Conservation (phyloP, 2,888 invertebrate genomes). For the Drosophila emarginata region DNA sequence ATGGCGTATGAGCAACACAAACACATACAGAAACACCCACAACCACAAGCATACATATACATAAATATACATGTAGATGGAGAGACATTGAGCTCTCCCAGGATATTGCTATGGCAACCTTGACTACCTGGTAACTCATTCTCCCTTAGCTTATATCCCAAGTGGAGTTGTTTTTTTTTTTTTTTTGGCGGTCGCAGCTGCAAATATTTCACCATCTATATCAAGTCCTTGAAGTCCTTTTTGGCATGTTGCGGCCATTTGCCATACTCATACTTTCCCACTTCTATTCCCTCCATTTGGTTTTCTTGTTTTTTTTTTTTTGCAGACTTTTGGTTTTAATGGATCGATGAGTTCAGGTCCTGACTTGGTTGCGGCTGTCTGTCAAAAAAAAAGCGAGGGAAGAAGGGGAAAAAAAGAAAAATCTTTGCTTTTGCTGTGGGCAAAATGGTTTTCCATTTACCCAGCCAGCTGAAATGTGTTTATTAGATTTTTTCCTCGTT, state of each 20-base stretch:
- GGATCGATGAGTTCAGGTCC: slow-evolving; percentile 67
- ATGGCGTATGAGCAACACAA: slow-evolving; percentile 66
- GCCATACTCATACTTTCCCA: slow-evolving; percentile 22
- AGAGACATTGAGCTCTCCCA: slow-evolving; percentile 50
- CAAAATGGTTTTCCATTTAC: slow-evolving; percentile 11
- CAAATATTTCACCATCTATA: slow-evolving; percentile 40
- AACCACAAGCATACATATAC: neutral
- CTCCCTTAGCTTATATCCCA: slow-evolving; percentile 61
- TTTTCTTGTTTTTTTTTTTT: slow-evolving; percentile 63
- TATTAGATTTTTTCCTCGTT: slow-evolving; percentile 61
- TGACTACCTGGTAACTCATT: slow-evolving; percentile 72
- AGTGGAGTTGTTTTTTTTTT: slow-evolving; percentile 15
- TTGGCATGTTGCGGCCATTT: slow-evolving; percentile 38
- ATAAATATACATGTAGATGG: slow-evolving; percentile 8
- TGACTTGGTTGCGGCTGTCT: slow-evolving; percentile 29
- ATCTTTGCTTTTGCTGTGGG: slow-evolving; percentile 21
- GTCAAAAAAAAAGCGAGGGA: neutral
- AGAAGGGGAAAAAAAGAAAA: slow-evolving; percentile 17
- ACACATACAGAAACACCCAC: slow-evolving; percentile 8
- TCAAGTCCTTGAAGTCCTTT: slow-evolving; percentile 41
- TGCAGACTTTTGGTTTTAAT: slow-evolving; percentile 78
- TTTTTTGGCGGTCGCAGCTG: slow-evolving; percentile 48
- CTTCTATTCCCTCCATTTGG: slow-evolving; percentile 44
- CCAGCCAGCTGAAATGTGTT: slow-evolving; percentile 38
- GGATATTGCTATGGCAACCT: slow-evolving; percentile 77